phyloP scores from a whole-genome alignment of 2,113 vertebrate species.

The Passer montanus region DNA sequence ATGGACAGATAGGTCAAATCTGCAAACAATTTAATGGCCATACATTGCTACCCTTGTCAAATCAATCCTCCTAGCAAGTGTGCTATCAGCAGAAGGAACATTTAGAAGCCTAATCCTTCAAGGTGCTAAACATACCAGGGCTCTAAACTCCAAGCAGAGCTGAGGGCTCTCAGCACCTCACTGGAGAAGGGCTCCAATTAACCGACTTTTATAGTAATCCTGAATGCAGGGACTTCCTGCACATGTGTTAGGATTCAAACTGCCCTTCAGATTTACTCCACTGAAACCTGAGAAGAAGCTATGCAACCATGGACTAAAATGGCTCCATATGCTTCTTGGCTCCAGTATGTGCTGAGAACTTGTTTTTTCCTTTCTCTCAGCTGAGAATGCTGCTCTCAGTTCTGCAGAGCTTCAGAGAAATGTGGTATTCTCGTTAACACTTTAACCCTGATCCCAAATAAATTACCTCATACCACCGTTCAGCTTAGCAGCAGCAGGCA shows the following conservation, averaged over 20 bases:
- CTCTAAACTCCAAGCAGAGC: neutral
- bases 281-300: slow-evolving; percentile 47
- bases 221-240: neutral
- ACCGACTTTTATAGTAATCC: neutral
- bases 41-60: slow-evolving; percentile 57
- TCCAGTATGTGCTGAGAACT: slow-evolving; percentile 8
- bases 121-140: neutral
- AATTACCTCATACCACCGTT: slow-evolving; percentile 4
- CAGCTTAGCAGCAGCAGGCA: slow-evolving; percentile 1
- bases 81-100: slow-evolving; percentile 21
- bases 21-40: slow-evolving; percentile 69
- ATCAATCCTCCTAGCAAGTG: slow-evolving; percentile 35
- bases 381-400: slow-evolving; percentile 17
- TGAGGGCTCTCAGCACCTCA: slow-evolving; percentile 42
- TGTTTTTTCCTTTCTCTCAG: slow-evolving; percentile 18
- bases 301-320: neutral
- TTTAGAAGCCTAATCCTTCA: slow-evolving; percentile 50
- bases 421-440: slow-evolving; percentile 39
- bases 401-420: slow-evolving; percentile 26
- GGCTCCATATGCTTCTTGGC: slow-evolving; percentile 31
- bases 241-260: neutral
- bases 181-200: slow-evolving; percentile 22
- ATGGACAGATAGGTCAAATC: slow-evolving; percentile 69
- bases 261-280: slow-evolving; percentile 7
- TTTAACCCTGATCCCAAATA: slow-evolving; percentile 46